phyloP scores from a whole-genome alignment of 2,888 invertebrate species.

The Pemphredon lugubris region DNA sequence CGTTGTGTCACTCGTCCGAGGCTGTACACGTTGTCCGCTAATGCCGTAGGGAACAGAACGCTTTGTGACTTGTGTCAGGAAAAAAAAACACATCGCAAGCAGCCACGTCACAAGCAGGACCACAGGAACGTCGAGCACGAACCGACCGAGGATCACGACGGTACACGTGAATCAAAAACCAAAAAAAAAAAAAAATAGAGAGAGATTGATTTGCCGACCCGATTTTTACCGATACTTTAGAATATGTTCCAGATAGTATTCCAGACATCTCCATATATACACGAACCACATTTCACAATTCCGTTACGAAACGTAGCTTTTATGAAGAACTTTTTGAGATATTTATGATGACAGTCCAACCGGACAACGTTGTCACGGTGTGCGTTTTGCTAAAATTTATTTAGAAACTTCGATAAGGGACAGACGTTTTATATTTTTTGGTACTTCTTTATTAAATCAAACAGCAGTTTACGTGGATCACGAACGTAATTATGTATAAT shows the following conservation, averaged over 20 bases:
- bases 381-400: too few relatives aligned
- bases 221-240: constrained; percentile 38
- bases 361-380: too few relatives aligned
- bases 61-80: constrained; percentile 92
- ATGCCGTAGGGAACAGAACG: constrained; percentile 92
- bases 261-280: constrained; percentile 25
- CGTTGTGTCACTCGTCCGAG: constrained; percentile 34
- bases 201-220: constrained; percentile 41
- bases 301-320: too few relatives aligned
- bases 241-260: constrained; percentile 52
- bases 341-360: too few relatives aligned
- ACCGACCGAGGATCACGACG: constrained; percentile 82
- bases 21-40: constrained; percentile 70
- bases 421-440: too few relatives aligned
- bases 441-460: too few relatives aligned
- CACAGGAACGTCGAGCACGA: constrained; percentile 75
- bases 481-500: too few relatives aligned
- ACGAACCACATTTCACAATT: constrained; percentile 4
- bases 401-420: too few relatives aligned
- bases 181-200: constrained; percentile 38
- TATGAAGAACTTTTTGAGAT: not conserved
- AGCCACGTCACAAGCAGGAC: constrained; percentile 85
- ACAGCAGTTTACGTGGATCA: too few relatives aligned
- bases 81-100: constrained; percentile 88
- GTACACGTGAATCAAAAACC: constrained; percentile 77